Conservation (phyloP, 92 coral and sea anemone species). For the Phenganax stokvisi region DNA sequence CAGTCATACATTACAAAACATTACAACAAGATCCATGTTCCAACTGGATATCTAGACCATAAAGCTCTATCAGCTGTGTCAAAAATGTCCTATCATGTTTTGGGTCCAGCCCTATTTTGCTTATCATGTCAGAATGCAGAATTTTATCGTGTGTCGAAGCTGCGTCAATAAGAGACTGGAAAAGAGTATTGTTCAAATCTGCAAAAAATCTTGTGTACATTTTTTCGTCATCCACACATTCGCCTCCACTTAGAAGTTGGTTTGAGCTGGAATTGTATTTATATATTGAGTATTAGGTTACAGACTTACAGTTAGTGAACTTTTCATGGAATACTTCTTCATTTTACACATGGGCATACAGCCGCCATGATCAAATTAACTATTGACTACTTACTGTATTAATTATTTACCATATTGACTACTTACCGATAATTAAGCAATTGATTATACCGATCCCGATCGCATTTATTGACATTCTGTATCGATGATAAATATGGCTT, state of each 20-base stretch:
- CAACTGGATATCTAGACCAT: constrained; percentile 75
- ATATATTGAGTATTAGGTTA: not conserved
- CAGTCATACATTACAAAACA: constrained; percentile 44
- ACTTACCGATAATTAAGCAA: constrained; percentile 78
- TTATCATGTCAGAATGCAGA: constrained; percentile 65
- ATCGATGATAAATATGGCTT: constrained; percentile 74
- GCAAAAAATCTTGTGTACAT: constrained; percentile 94
- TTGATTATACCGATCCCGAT: constrained; percentile 70
- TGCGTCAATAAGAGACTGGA: constrained; percentile 82
- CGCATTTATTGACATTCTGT: constrained; percentile 68
- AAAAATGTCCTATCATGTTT: constrained; percentile 75
- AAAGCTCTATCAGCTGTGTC: constrained; percentile 75
- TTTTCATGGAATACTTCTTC: not conserved
- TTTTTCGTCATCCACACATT: constrained; percentile 89
- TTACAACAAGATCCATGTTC: constrained; percentile 86
- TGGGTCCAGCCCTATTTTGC: constrained; percentile 80
- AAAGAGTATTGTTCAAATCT: constrained; percentile 77
- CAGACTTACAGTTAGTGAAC: not conserved
- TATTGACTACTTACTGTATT: not conserved
- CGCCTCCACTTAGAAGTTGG: constrained; percentile 84
- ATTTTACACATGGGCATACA: not conserved
- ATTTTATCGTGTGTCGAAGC: constrained; percentile 87
- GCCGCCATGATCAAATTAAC: too few relatives aligned
- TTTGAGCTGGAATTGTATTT: constrained; percentile 54
- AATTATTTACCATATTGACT: not conserved